Evolutionary conservation across 2,888 invertebrate genomes (phyloP).

Genomic region (Chloroclystis v-ata): DNA sequence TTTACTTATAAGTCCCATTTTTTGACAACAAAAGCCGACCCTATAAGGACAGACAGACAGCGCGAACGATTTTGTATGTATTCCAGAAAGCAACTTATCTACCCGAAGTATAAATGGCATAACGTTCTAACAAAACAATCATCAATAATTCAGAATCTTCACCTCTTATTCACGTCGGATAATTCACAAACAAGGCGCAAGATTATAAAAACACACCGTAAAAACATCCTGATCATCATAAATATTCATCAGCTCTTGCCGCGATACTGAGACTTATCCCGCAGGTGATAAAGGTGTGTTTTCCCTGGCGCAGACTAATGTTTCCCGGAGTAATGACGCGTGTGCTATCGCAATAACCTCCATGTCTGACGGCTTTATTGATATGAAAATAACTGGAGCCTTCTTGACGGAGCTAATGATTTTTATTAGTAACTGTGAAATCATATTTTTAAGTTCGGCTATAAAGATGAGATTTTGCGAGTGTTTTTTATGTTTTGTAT

Average conservation of each 20-base stretch:
- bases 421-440: conserved; percentile 26
- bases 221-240: conserved; percentile 46
- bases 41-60: too few relatives aligned
- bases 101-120: too few relatives aligned
- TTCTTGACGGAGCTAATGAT: conserved; percentile 13
- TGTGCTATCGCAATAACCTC: conserved; percentile 50
- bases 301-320: conserved; percentile 10
- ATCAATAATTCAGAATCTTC: too few relatives aligned
- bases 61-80: too few relatives aligned
- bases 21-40: too few relatives aligned
- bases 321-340: conserved; percentile 42
- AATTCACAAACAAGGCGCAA: conserved; percentile 22
- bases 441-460: too few relatives aligned
- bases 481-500: too few relatives aligned
- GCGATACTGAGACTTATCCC: conserved; percentile 1
- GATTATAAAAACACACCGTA: conserved; percentile 60
- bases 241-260: conserved; percentile 35
- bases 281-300: conserved; percentile 5
- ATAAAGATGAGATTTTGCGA: too few relatives aligned
- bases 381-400: conserved; percentile 41
- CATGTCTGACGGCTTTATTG: conserved; percentile 48
- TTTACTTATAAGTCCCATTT: too few relatives aligned
- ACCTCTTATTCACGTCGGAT: background rate
- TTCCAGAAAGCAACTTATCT: too few relatives aligned
- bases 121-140: too few relatives aligned